phyloP scores from a whole-genome alignment of 2,888 invertebrate genomes.

The Synanthedon andrenaeformis region DNA sequence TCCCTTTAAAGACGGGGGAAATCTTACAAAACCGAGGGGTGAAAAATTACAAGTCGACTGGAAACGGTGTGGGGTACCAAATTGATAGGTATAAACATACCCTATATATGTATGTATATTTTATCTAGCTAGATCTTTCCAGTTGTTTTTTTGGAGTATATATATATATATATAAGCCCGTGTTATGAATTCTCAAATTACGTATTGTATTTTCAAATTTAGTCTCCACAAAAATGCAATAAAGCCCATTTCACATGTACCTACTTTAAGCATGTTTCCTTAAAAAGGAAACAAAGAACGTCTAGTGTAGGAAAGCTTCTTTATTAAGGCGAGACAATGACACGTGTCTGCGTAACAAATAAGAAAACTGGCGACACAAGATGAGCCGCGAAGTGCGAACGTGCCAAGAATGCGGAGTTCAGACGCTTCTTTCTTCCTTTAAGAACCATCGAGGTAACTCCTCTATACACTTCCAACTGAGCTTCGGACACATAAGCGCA shows the following conservation, averaged over 20 bases:
- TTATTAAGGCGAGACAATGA: background rate
- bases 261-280: too few species aligned
- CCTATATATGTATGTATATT: background rate
- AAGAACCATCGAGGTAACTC: background rate
- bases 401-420: background rate
- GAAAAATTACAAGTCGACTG: background rate
- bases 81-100: background rate
- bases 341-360: background rate
- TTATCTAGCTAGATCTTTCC: too few species aligned
- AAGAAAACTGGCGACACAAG: background rate
- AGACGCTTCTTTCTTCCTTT: background rate
- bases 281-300: too few species aligned
- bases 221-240: too few species aligned
- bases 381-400: background rate
- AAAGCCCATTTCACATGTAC: too few species aligned
- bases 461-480: too few species aligned
- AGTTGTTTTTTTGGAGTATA: too few species aligned
- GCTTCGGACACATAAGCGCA: too few species aligned
- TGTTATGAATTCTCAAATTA: too few species aligned
- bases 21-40: conserved; percentile 12
- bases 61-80: background rate
- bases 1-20: conserved; percentile 5
- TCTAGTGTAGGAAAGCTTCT: too few species aligned
- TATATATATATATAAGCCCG: too few species aligned
- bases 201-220: too few species aligned